These are phyloP conservation scores for Halictus ligatus DNA, from an alignment of 2,888 invertebrate genomes.

Conservation along the genomic window DNA sequence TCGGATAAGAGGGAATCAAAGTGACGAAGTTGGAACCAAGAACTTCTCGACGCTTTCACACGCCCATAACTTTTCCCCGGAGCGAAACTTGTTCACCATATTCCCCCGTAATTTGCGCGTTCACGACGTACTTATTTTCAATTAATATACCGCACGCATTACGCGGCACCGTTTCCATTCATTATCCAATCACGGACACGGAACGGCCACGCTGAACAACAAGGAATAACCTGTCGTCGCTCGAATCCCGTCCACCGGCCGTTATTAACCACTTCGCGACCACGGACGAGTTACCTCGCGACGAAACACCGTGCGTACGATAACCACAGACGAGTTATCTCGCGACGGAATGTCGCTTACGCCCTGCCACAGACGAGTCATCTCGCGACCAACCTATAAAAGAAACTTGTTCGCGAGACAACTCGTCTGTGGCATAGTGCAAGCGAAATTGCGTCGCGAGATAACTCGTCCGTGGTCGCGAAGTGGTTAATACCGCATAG, in stretches of 20 bases:
- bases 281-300: too few relatives aligned
- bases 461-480: too few relatives aligned
- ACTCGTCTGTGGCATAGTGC: too few relatives aligned
- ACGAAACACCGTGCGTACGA: too few relatives aligned
- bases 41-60: neutral
- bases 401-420: too few relatives aligned
- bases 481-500: constrained; percentile 5
- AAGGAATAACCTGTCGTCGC: constrained; percentile 42
- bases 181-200: constrained; percentile 30
- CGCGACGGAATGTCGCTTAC: too few relatives aligned
- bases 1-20: constrained; percentile 5
- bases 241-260: neutral
- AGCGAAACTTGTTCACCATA: constrained; percentile 4
- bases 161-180: constrained; percentile 30
- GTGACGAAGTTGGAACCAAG: neutral
- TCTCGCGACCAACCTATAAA: too few relatives aligned
- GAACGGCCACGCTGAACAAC: constrained; percentile 28
- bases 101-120: constrained; percentile 19
- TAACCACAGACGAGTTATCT: too few relatives aligned
- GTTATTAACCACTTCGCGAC: too few relatives aligned
- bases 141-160: constrained; percentile 18
- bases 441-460: too few relatives aligned
- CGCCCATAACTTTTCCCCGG: constrained; percentile 1
- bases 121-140: constrained; percentile 25
- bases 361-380: too few relatives aligned